These are phyloP conservation scores for Phenacoccus solenopsis DNA, from an alignment of 1,140 invertebrate species.

Conservation along the genomic window DNA sequence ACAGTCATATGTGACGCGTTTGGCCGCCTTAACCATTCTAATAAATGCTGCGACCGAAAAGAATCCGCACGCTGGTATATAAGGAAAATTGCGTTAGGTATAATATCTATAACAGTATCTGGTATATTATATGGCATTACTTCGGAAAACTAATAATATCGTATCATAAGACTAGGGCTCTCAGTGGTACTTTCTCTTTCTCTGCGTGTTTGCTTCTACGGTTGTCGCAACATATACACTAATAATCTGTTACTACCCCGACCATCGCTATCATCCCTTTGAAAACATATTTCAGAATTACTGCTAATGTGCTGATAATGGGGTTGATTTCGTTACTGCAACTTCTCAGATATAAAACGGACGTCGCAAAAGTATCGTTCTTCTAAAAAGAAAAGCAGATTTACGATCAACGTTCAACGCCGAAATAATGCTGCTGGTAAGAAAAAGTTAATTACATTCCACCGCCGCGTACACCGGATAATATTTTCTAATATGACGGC, in stretches of 20 bases:
- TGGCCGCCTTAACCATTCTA: background rate
- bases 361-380: constrained; percentile 12
- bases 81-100: constrained; percentile 12
- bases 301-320: constrained; percentile 17
- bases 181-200: constrained; percentile 7
- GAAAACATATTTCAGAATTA: constrained; percentile 18
- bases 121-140: constrained; percentile 15
- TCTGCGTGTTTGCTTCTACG: background rate
- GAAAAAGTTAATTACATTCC: constrained; percentile 17
- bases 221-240: constrained; percentile 7
- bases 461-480: background rate
- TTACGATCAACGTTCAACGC: constrained; percentile 12
- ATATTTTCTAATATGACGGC: constrained; percentile 6
- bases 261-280: constrained; percentile 17
- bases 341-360: constrained; percentile 14
- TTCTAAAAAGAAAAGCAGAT: constrained; percentile 13
- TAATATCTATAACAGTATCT: constrained; percentile 12
- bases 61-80: background rate
- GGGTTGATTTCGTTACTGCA: constrained; percentile 16
- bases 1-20: no score
- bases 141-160: constrained; percentile 15
- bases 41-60: background rate
- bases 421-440: background rate
- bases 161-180: constrained; percentile 3
- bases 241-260: constrained; percentile 7